Base-by-base conservation (phyloP, 2,888 invertebrate species). In the Drosophila nr. perissopoda region DNA sequence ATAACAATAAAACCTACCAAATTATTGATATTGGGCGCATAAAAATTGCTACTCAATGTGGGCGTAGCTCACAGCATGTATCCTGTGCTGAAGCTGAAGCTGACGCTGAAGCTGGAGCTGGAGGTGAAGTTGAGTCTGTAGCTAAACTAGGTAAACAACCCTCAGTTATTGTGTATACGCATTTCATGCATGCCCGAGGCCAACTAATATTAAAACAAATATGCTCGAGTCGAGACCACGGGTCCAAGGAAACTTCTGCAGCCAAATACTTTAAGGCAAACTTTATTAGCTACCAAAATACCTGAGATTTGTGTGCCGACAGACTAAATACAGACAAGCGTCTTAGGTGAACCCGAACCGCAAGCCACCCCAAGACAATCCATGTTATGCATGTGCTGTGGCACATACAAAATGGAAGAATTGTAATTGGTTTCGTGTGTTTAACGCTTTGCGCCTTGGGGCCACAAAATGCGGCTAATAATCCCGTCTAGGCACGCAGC, bases 1-100 rank as follows among this genome's bases (percentile, higher is more conserved):
- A 87, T 90, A 89, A 87, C 90, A 86, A 87, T 87, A 87, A 87
- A 90, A 80, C 73, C 90, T 66, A 76, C 75, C 52, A 89, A 89
- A 83, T 90, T 89, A 90, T 87, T 90, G 90, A 80, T 88, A 90
- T 83, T 78, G 80, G 71, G 49, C 36, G 81, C 79, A 89, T 80
- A 84, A 78, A 88, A 83, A 77, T 87, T 78, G 76, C 76, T 78
- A 64, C 62, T 63, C 80, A 78, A 83, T 80, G 86, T 74, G 83
- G 83, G 78, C 59, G 78, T 76, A 53, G 40, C 60, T 66, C 78
- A 66, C 40, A 53, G 27, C 69, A 63, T 71, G 71, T 73, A 61
- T 62, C 63, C 61, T 3, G 2, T 45, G 34, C n/a, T 27, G 34
- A 33, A 62, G 21, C 57, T 40, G 48, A 38, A 42, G 66, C 73